A percentile compares a stretch with the other conserved stretches of the same genome.
Evolutionary conservation across 2,888 invertebrate genomes (phyloP).

Genomic region (Vannuccia rotundouncinata): DNA sequence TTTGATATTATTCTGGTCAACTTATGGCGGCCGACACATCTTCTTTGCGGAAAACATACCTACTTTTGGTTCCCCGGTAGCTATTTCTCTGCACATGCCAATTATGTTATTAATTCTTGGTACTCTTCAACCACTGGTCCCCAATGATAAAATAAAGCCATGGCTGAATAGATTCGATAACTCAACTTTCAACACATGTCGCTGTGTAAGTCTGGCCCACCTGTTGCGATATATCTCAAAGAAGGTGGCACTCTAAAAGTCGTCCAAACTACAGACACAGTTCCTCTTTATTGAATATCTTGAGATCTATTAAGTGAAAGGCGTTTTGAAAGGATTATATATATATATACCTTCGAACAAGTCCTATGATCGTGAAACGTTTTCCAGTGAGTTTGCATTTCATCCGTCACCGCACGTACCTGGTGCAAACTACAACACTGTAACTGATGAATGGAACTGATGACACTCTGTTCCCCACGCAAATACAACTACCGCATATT

Average conservation of each 20-base stretch:
- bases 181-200: neutral
- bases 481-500: too few species aligned
- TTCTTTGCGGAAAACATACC: too few species aligned
- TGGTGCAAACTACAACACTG: neutral
- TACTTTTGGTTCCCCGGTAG: too few species aligned
- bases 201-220: neutral
- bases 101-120: neutral
- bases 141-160: conserved; percentile 5
- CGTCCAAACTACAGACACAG: too few species aligned
- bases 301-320: too few species aligned
- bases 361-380: neutral
- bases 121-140: neutral
- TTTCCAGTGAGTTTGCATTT: neutral
- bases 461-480: too few species aligned
- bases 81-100: neutral
- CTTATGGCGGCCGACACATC: too few species aligned
- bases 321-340: too few species aligned
- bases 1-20: neutral
- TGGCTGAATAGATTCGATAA: neutral
- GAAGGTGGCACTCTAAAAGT: neutral
- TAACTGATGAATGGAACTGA: neutral
- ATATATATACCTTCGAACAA: neutral
- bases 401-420: neutral
- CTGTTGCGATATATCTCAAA: conserved; percentile 2
- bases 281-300: too few species aligned